These are phyloP conservation scores for Diorhabda carinulata DNA, from an alignment of 1,140 invertebrate species.

Conservation along the genomic window DNA sequence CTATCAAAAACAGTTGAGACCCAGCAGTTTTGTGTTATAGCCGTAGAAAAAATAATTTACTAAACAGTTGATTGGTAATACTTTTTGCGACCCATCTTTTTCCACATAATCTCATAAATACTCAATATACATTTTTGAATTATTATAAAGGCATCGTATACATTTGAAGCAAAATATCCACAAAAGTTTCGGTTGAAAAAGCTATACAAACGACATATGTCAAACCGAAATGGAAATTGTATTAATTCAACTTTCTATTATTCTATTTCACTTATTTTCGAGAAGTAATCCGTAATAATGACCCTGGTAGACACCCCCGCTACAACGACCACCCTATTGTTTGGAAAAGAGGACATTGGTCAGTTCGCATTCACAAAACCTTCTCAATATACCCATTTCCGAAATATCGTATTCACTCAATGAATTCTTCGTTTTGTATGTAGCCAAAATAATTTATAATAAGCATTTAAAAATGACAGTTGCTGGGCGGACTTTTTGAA, in stretches of 20 bases:
- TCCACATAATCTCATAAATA: too few species aligned
- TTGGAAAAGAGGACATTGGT: constrained; percentile 13
- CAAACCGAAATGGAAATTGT: constrained; percentile 4
- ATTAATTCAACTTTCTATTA: constrained; percentile 7
- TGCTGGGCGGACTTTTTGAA: constrained; percentile 12
- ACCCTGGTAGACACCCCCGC: constrained; percentile 13
- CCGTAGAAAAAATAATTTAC: too few species aligned
- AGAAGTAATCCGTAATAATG: constrained; percentile 13
- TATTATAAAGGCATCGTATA: too few species aligned
- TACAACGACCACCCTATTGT: constrained; percentile 5
- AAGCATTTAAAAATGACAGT: constrained; percentile 10
- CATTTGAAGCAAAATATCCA: too few species aligned
- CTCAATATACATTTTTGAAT: too few species aligned
- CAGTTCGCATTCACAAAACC: constrained; percentile 8
- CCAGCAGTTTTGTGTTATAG: too few species aligned
- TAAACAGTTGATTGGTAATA: too few species aligned
- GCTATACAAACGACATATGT: constrained; percentile 1
- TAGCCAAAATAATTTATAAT: constrained; percentile 7
- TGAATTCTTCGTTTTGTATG: constrained; percentile 9
- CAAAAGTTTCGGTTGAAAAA: too few species aligned
- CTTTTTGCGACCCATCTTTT: too few species aligned
- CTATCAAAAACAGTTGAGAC: too few species aligned
- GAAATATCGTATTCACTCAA: constrained; percentile 5
- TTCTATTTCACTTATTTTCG: constrained; percentile 10
- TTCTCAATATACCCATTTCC: constrained; percentile 14